Base-by-base conservation (phyloP, 2,113 vertebrate species). In the Axis porcinus region DNA sequence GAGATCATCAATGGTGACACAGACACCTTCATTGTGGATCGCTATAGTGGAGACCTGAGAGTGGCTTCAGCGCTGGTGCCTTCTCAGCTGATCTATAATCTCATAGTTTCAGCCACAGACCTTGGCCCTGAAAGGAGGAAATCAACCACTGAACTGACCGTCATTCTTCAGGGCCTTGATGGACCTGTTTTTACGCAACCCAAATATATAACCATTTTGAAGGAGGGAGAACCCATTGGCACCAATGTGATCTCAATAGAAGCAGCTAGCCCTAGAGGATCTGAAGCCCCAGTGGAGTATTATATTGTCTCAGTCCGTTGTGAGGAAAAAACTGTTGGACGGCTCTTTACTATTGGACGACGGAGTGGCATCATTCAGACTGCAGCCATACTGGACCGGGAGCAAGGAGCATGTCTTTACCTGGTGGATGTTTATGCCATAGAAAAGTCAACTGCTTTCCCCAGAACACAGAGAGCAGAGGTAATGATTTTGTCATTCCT, bases 351-450 rank as follows among this genome's bases (percentile, higher is more conserved):
- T 91, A 99, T 99, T 0, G 99, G 99, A 19, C 99, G 99, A 30
- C 99, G 97, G 79, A 99, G 98, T 0, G 99, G 99, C 45, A 96
- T 99, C 95, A 99, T 99, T 96, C 99, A 99, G 98, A 99, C 99
- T 0, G 99, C 99, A 2, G 99, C 99, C 14, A 99, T 99, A 87
- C 98, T 99, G 99, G 99, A 99, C 99, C 98, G 99, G 33, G 99
- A 99, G 88, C 99, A 99, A 54, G 99, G 99, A 91, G 99, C 99
- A 0, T 99, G 99, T 15, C 99, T 99, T 43, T 99, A 99, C 98
- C 98, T 99, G 98, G 98, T 99, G 99, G 99, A 99, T 93, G 99
- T 99, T 96, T 99, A 99, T 3, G 99, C 99, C 98, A 99, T 99
- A 7, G 99, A 99, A 94, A 99, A 99, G 8, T 99, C 99, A 0